Evolutionary conservation across 2,113 vertebrate species (phyloP).

Genomic region (Ibidorhyncha struthersii): DNA sequence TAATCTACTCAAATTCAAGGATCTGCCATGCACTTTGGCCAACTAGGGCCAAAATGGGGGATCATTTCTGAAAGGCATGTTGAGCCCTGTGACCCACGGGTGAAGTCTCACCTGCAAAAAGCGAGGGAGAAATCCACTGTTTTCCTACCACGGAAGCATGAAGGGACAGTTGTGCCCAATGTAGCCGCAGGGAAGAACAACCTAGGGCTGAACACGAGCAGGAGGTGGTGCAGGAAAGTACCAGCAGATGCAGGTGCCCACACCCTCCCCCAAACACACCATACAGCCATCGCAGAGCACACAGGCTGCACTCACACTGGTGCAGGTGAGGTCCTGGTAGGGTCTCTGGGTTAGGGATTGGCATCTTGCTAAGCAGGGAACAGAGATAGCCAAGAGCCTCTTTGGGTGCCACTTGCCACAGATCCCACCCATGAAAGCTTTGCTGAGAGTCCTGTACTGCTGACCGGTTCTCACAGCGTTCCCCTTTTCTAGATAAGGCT

Average conservation of each 20-base stretch:
- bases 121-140: neutral
- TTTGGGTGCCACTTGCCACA: neutral
- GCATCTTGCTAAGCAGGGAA: neutral
- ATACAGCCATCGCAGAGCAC: neutral
- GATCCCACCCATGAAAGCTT: neutral
- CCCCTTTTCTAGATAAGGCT: neutral
- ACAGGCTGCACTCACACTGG: rapidly evolving
- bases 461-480: neutral
- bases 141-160: neutral
- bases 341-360: neutral
- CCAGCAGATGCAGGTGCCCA: neutral
- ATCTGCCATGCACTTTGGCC: neutral
- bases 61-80: neutral
- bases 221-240: neutral
- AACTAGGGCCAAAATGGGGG: neutral
- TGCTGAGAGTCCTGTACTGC: neutral
- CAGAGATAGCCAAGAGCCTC: neutral
- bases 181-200: neutral
- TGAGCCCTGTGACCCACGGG: rapidly evolving
- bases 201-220: rapidly evolving
- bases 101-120: neutral
- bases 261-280: neutral
- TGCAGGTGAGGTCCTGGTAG: rapidly evolving
- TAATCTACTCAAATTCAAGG: neutral
- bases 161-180: neutral